Percentiles rank a stretch among this genome's conserved stretches.
Conservation (phyloP, 1,140 invertebrate species). For the Cardiocondyla obscurior region DNA sequence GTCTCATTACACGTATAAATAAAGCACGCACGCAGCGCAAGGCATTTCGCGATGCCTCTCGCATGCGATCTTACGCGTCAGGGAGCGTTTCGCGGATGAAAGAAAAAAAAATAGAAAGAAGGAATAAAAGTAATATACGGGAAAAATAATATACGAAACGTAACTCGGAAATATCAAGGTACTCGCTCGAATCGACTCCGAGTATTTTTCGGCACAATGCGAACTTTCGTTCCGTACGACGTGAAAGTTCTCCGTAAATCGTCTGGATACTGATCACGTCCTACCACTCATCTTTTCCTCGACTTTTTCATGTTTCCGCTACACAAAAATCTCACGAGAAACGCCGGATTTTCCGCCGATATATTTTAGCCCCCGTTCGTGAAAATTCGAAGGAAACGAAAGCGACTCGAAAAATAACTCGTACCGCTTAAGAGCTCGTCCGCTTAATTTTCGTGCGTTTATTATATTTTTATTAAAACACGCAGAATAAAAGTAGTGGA, state of each 20-base stretch:
- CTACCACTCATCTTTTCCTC: neutral
- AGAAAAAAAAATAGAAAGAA: neutral
- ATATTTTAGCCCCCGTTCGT: neutral
- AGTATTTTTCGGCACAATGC: neutral
- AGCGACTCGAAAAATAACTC: neutral
- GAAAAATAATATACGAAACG: neutral
- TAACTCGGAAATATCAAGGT: neutral
- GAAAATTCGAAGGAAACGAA: neutral
- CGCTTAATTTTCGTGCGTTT: neutral
- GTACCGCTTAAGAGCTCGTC: too few species aligned
- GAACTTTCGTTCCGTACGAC: neutral
- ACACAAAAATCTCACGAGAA: neutral
- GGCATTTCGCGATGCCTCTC: neutral
- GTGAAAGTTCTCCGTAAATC: neutral
- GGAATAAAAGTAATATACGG: neutral
- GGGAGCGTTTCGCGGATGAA: neutral
- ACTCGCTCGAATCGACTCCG: neutral
- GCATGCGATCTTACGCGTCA: neutral
- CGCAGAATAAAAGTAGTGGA: too few species aligned
- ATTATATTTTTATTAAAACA: neutral
- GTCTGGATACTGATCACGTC: neutral
- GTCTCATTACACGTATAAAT: conserved; percentile 7
- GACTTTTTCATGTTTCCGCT: neutral
- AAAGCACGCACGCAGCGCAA: neutral
- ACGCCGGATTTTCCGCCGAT: neutral